Conservation (phyloP, 1,140 invertebrate genomes). For the Papilio dardanus region DNA sequence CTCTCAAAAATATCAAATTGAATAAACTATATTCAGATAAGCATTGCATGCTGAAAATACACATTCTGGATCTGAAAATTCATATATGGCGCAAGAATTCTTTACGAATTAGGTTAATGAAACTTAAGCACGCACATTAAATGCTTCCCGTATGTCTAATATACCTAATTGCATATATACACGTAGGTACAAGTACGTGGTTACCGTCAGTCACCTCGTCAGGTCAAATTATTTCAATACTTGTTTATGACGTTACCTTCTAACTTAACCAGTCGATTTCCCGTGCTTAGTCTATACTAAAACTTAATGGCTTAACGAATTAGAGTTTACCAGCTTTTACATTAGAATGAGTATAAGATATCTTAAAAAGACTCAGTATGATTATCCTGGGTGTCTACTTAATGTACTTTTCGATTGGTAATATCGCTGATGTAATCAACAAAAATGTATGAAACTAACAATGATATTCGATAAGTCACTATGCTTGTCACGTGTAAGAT, state of each 20-base stretch:
- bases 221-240: neutral
- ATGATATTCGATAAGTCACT: too few relatives aligned
- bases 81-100: neutral
- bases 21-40: neutral
- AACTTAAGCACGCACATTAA: neutral
- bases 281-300: too few relatives aligned
- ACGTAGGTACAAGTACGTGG: neutral
- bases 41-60: neutral
- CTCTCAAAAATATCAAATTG: neutral
- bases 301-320: neutral
- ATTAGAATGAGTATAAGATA: neutral
- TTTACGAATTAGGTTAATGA: constrained; percentile 1
- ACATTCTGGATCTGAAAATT: neutral
- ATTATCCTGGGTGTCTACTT: too few relatives aligned
- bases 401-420: too few relatives aligned
- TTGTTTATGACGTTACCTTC: neutral
- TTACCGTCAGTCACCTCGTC: neutral
- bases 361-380: neutral
- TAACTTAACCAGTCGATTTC: too few relatives aligned
- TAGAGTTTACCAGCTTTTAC: neutral
- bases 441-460: too few relatives aligned
- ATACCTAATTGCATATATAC: neutral
- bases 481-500: too few relatives aligned
- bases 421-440: too few relatives aligned
- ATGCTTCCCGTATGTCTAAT: neutral